Evolutionary conservation across 2,888 invertebrate genomes (phyloP).

Genomic region (Blastobasis adustella): DNA sequence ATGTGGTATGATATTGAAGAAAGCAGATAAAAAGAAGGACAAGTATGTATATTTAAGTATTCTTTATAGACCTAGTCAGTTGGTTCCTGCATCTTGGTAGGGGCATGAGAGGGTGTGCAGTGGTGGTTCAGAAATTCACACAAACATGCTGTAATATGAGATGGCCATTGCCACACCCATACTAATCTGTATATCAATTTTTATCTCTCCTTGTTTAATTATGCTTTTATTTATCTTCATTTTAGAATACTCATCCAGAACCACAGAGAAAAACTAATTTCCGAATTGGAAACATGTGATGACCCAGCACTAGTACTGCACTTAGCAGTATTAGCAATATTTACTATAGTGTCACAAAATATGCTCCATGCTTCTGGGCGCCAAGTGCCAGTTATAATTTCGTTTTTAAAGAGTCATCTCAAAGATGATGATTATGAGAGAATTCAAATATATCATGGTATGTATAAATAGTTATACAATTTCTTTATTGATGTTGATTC

Average conservation of each 20-base stretch:
- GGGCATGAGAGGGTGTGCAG: no score
- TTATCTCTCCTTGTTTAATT: neutral
- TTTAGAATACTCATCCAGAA: slow-evolving; percentile 81
- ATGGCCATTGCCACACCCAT: no score
- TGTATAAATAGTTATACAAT: slow-evolving; percentile 15
- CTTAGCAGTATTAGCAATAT: slow-evolving; percentile 84
- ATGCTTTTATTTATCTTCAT: slow-evolving; percentile 1
- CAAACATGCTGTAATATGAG: no score
- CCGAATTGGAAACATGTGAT: slow-evolving; percentile 82
- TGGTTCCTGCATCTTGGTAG: no score
- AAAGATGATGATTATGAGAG: slow-evolving; percentile 77
- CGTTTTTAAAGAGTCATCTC: slow-evolving; percentile 81
- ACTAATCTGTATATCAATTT: neutral
- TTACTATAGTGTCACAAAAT: slow-evolving; percentile 85
- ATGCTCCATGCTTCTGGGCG: slow-evolving; percentile 95
- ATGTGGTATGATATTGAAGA: slow-evolving; percentile 88
- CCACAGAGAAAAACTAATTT: slow-evolving; percentile 87
- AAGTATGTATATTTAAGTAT: slow-evolving; percentile 42
- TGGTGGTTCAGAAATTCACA: no score
- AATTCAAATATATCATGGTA: slow-evolving; percentile 87
- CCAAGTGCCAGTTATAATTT: slow-evolving; percentile 88
- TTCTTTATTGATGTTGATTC: neutral
- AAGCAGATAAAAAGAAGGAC: slow-evolving; percentile 92
- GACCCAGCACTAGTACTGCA: slow-evolving; percentile 89
- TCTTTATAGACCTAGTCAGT: no score